phyloP scores from a whole-genome alignment of 1,140 invertebrate species.

The Pseudomyrmex dendroicus region DNA sequence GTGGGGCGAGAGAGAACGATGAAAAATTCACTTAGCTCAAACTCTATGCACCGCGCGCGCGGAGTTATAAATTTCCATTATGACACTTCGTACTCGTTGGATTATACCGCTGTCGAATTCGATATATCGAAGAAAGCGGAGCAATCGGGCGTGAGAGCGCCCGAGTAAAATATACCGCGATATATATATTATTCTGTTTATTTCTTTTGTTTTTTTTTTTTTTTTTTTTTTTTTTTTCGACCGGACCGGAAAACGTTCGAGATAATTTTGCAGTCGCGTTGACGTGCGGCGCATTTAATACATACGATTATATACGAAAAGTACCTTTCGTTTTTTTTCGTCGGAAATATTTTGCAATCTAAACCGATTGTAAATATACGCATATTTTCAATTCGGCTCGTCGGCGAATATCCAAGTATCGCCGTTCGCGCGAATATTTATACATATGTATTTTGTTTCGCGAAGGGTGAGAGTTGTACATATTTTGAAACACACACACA shows the following conservation, averaged over 20 bases:
- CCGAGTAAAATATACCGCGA: slow-evolving; percentile 15
- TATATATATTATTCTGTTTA: background rate
- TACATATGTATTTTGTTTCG: background rate
- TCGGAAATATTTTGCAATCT: slow-evolving; percentile 19
- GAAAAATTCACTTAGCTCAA: slow-evolving; percentile 48
- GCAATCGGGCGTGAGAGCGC: background rate
- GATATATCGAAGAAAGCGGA: slow-evolving; percentile 2
- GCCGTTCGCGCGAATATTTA: slow-evolving; percentile 2
- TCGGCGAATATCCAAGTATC: slow-evolving; percentile 25
- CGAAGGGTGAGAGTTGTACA: background rate
- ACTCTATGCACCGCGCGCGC: background rate
- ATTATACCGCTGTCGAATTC: slow-evolving; percentile 22
- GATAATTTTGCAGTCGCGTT: slow-evolving; percentile 12
- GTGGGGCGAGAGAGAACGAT: background rate
- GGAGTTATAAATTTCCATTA: slow-evolving; percentile 11
- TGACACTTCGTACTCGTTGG: slow-evolving; percentile 5
- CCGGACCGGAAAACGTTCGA: background rate
- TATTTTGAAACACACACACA: background rate
- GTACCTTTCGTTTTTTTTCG: slow-evolving; percentile 4
- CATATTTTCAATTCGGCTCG: background rate
- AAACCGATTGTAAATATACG: slow-evolving; percentile 33
- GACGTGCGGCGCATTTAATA: background rate
- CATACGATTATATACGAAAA: background rate
- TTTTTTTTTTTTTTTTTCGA: no score
- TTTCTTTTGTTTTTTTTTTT: background rate